Evolutionary conservation across 2,113 vertebrate genomes (phyloP).

Genomic region (Melanocharis versteri): DNA sequence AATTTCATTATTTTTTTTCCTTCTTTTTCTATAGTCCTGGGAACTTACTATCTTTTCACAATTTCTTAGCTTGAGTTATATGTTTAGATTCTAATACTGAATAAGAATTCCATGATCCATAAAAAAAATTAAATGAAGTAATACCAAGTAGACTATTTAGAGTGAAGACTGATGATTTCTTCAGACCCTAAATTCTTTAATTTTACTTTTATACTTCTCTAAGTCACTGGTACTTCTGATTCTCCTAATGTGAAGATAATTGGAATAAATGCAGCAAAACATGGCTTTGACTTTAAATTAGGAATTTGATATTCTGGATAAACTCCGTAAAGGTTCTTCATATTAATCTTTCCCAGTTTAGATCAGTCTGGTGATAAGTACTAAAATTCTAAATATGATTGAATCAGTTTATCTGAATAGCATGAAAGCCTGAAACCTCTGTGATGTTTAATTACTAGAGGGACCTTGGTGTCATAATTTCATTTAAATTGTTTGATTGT

Average conservation of each 20-base stretch:
- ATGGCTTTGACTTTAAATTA: neutral
- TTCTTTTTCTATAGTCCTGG: neutral
- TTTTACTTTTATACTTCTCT: neutral
- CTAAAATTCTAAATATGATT: neutral
- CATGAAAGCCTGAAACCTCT: neutral
- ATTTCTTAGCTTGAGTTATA: neutral
- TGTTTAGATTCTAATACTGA: neutral
- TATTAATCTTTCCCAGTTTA: neutral
- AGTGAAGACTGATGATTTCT: neutral
- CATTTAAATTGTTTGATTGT: neutral
- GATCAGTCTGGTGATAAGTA: neutral
- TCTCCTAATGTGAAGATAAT: neutral
- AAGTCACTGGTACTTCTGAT: neutral
- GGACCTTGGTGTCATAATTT: neutral
- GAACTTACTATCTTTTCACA: neutral
- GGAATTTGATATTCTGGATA: neutral
- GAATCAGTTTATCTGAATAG: neutral
- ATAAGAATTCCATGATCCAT: neutral
- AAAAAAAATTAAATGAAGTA: neutral
- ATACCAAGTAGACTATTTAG: neutral
- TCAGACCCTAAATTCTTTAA: neutral
- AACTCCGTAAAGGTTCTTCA: neutral
- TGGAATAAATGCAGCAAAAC: neutral
- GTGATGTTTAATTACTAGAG: neutral
- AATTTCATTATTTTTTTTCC: neutral